Percentiles rank a stretch among this genome's conserved stretches.
phyloP scores from a whole-genome alignment of 2,888 invertebrate species.

The Heliconius hortense region DNA sequence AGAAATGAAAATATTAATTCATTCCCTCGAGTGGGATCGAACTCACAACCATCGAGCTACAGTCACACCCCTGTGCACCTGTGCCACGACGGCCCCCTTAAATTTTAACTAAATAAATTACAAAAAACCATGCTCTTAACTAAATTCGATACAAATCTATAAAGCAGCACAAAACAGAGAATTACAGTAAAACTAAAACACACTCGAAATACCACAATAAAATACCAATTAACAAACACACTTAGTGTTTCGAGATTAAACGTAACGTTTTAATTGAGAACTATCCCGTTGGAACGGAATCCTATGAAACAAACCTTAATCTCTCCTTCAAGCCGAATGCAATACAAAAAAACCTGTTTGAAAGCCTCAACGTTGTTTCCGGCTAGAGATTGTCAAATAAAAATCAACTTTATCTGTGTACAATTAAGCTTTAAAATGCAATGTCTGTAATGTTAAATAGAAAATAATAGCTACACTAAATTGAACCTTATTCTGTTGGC shows the following conservation, averaged over 20 bases:
- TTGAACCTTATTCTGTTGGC: slow-evolving; percentile 30
- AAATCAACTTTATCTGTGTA: slow-evolving; percentile 40
- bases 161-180: neutral
- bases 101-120: too few relatives aligned
- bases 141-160: neutral
- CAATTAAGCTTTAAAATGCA: slow-evolving; percentile 39
- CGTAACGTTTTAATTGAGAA: slow-evolving; percentile 44
- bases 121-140: neutral
- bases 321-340: slow-evolving; percentile 51
- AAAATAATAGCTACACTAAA: slow-evolving; percentile 31
- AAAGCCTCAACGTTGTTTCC: slow-evolving; percentile 41
- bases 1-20: too few relatives aligned
- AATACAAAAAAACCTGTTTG: slow-evolving; percentile 47
- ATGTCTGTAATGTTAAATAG: slow-evolving; percentile 24
- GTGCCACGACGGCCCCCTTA: too few relatives aligned
- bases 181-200: slow-evolving; percentile 3
- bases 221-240: slow-evolving; percentile 40
- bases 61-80: too few relatives aligned
- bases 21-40: too few relatives aligned
- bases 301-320: slow-evolving; percentile 53
- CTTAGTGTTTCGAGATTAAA: slow-evolving; percentile 43
- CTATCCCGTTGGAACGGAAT: slow-evolving; percentile 50
- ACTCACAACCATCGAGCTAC: too few relatives aligned
- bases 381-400: slow-evolving; percentile 34
- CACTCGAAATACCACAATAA: slow-evolving; percentile 13